phyloP scores from a whole-genome alignment of 2,888 invertebrate genomes.

The Furcula furcula region DNA sequence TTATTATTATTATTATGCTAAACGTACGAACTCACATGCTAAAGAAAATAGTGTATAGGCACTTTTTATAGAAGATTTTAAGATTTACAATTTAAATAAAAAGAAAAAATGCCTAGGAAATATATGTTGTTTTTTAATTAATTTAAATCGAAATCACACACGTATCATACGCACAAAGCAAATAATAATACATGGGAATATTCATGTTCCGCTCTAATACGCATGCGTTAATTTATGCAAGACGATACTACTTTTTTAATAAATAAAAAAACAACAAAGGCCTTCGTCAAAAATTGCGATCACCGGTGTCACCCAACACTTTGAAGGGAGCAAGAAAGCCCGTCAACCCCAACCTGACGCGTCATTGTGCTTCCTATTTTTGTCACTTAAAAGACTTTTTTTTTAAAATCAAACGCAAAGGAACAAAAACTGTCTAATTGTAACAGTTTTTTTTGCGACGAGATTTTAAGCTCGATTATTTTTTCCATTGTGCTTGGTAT shows the following conservation, averaged over 20 bases:
- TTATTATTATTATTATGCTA: too few species aligned
- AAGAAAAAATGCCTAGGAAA: too few species aligned
- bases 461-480: slow-evolving; percentile 78
- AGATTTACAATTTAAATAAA: too few species aligned
- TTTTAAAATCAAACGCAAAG: slow-evolving; percentile 53
- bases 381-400: slow-evolving; percentile 73
- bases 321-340: slow-evolving; percentile 55
- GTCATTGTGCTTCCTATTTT: slow-evolving; percentile 74
- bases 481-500: slow-evolving; percentile 54
- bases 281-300: slow-evolving; percentile 74
- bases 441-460: slow-evolving; percentile 71
- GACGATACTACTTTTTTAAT: slow-evolving; percentile 58
- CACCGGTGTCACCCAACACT: slow-evolving; percentile 73
- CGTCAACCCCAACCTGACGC: slow-evolving; percentile 72
- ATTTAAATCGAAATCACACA: slow-evolving; percentile 32
- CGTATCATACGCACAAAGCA: slow-evolving; percentile 25
- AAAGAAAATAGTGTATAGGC: too few species aligned
- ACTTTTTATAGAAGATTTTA: too few species aligned
- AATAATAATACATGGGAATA: slow-evolving; percentile 75
- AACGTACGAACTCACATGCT: too few species aligned
- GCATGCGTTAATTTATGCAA: slow-evolving; percentile 76
- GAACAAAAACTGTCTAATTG: slow-evolving; percentile 79
- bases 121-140: slow-evolving; percentile 45
- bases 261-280: slow-evolving; percentile 58
- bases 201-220: slow-evolving; percentile 63